These are phyloP conservation scores for Sorex fumeus DNA, from an alignment of 2,113 vertebrate species.

Conservation along the genomic window DNA sequence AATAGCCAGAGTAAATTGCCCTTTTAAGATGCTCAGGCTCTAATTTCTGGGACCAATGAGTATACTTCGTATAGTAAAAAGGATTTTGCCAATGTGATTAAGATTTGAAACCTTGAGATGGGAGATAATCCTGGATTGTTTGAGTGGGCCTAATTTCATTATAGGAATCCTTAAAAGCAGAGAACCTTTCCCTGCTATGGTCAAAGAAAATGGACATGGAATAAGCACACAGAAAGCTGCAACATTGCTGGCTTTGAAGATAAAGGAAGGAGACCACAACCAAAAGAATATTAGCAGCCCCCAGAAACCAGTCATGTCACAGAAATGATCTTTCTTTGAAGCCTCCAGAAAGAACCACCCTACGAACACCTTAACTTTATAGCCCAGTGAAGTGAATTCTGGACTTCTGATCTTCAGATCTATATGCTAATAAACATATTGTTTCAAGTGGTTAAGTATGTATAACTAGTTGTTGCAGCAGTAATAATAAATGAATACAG, in stretches of 20 bases:
- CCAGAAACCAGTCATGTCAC: background rate
- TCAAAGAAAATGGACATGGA: background rate
- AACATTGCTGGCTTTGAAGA: background rate
- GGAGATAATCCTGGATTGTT: constrained; percentile 38
- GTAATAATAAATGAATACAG: background rate
- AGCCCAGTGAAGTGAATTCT: background rate
- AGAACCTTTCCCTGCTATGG: background rate
- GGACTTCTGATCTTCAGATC: constrained; percentile 33
- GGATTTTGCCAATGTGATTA: background rate
- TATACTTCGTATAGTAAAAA: background rate
- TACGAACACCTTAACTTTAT: background rate
- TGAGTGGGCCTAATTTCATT: background rate
- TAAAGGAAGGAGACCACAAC: background rate
- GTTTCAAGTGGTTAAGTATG: constrained; percentile 31
- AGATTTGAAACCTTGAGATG: background rate
- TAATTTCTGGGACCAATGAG: background rate
- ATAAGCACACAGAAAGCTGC: background rate
- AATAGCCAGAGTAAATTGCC: background rate
- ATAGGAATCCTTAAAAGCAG: background rate
- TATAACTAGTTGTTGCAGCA: constrained; percentile 7
- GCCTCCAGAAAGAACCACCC: background rate
- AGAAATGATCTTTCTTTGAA: background rate
- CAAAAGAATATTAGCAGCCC: background rate
- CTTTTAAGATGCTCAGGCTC: background rate
- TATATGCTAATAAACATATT: background rate